Evolutionary conservation across 2,888 invertebrate species (phyloP).

Genomic region (Leptopilina myrica): DNA sequence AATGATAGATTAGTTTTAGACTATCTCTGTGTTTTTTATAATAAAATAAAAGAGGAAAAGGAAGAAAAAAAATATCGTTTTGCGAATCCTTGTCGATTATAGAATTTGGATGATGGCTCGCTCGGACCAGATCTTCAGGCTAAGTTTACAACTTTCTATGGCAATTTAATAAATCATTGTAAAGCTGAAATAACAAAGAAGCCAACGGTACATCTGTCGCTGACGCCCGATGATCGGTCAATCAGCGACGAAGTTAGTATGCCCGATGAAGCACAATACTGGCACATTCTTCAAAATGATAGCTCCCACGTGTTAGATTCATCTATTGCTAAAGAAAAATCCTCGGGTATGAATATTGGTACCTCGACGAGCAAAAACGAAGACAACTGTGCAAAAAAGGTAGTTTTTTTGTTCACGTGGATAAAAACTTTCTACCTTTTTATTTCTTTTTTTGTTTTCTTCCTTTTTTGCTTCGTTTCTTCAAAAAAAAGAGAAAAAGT

Average conservation of each 20-base stretch:
- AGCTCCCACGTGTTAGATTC: slow-evolving; percentile 69
- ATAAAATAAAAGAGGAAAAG: neutral
- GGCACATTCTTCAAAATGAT: slow-evolving; percentile 69
- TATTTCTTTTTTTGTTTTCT: slow-evolving; percentile 41
- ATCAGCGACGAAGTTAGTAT: slow-evolving; percentile 72
- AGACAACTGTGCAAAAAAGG: slow-evolving; percentile 72
- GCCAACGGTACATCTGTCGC: slow-evolving; percentile 66
- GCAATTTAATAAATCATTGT: slow-evolving; percentile 69
- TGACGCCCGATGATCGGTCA: slow-evolving; percentile 72
- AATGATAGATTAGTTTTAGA: neutral
- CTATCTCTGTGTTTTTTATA: neutral
- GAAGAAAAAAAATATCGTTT: slow-evolving; percentile 23
- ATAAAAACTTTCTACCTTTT: slow-evolving; percentile 34
- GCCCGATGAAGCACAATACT: slow-evolving; percentile 67
- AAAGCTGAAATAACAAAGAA: slow-evolving; percentile 69
- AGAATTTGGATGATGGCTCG: slow-evolving; percentile 72
- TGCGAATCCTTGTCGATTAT: slow-evolving; percentile 60
- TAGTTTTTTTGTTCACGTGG: slow-evolving; percentile 55
- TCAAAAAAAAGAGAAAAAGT: neutral
- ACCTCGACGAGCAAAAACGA: slow-evolving; percentile 69
- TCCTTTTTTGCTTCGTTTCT: slow-evolving; percentile 24
- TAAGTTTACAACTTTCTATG: slow-evolving; percentile 70
- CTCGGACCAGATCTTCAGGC: slow-evolving; percentile 71
- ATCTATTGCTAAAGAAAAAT: slow-evolving; percentile 70
- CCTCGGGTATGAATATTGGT: slow-evolving; percentile 67